Evolutionary conservation across 92 coral and sea anemone genomes (phyloP).

Genomic region (Paramuricea clavata): DNA sequence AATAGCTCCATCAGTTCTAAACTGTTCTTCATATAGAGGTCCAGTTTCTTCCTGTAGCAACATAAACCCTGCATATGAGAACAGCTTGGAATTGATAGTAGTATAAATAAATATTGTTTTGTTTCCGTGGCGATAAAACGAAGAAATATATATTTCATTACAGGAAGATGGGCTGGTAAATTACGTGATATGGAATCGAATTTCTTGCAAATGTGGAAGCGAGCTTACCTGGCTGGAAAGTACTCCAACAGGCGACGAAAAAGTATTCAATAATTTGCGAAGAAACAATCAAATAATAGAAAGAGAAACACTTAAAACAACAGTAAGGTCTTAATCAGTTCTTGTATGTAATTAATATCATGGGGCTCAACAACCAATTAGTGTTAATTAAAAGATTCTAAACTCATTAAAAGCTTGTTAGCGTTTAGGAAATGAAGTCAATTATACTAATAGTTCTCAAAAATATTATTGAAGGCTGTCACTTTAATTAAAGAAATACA

Average conservation of each 20-base stretch:
- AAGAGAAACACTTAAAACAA: not conserved
- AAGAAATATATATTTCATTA: not conserved
- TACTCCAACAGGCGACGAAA: not conserved
- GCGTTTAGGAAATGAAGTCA: not conserved
- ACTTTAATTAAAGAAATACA: not conserved
- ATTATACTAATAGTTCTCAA: not conserved
- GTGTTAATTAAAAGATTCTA: not conserved
- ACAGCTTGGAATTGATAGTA: not conserved
- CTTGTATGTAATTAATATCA: not conserved
- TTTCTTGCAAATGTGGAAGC: not conserved
- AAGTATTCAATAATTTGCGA: not conserved
- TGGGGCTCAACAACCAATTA: not conserved
- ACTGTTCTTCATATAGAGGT: no score
- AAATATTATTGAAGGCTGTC: not conserved
- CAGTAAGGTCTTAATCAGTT: not conserved
- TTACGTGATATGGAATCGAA: not conserved
- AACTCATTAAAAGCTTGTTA: not conserved
- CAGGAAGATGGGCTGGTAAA: not conserved
- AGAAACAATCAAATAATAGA: no score
- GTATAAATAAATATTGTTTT: no score
- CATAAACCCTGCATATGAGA: no score
- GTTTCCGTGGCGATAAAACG: no score
- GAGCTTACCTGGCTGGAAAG: not conserved
- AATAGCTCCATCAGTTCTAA: no score
- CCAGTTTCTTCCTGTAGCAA: no score